These are phyloP conservation scores for Natator depressus DNA, from an alignment of 2,113 vertebrate species.

Conservation along the genomic window DNA sequence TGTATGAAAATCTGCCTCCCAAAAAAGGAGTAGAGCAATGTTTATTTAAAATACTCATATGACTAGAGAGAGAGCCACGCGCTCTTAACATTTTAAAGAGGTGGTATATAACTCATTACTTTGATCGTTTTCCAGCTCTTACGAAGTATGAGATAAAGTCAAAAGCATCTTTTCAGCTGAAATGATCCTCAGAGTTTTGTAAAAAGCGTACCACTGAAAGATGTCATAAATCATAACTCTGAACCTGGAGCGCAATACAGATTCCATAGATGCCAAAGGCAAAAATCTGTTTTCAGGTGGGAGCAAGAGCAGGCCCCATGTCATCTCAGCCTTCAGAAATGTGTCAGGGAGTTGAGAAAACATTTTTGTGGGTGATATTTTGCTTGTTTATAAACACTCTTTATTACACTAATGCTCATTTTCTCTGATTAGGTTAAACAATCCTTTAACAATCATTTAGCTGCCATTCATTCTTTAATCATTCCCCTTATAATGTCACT, in stretches of 20 bases:
- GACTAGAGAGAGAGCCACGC: background rate
- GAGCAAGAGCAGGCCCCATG: background rate
- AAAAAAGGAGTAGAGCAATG: conserved; percentile 31
- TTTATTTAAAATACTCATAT: conserved; percentile 43
- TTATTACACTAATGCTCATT: conserved; percentile 7
- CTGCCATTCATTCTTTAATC: conserved; percentile 4
- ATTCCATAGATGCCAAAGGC: background rate
- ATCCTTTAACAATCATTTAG: conserved; percentile 12
- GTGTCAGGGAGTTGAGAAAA: accelerated
- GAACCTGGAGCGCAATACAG: background rate
- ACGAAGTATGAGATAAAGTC: conserved; percentile 4
- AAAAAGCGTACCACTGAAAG: background rate
- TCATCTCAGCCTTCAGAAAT: background rate
- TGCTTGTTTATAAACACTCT: background rate
- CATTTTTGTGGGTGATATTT: background rate
- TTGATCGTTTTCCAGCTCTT: background rate
- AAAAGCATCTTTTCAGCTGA: background rate
- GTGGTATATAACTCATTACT: conserved; percentile 3
- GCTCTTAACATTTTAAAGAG: conserved; percentile 43
- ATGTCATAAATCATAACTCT: background rate
- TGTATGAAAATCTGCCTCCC: conserved; percentile 40
- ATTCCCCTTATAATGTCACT: background rate
- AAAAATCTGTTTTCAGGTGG: background rate
- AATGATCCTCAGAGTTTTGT: background rate
- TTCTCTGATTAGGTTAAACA: conserved; percentile 23